phyloP scores from a whole-genome alignment of 2,797 vertebrate species.

The Pyrrhura leucotis region DNA sequence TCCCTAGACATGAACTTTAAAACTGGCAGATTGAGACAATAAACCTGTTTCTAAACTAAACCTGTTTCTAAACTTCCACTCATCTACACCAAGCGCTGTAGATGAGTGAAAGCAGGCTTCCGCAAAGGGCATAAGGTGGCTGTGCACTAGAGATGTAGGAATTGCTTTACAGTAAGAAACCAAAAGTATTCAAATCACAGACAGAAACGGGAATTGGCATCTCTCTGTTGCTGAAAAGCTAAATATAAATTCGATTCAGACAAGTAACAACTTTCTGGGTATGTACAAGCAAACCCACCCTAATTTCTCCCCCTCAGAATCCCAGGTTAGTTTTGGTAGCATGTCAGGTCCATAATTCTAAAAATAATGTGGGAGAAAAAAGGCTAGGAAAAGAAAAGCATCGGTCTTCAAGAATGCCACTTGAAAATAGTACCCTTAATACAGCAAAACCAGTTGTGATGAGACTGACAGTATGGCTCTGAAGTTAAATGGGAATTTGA shows the following conservation, averaged over 20 bases:
- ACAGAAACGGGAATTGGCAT: not conserved
- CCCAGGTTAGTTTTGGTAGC: not conserved
- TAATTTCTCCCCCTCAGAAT: not conserved
- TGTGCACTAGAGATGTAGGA: not conserved
- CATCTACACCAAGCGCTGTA: not conserved
- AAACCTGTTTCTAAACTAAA: not conserved
- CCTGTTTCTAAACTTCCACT: not conserved
- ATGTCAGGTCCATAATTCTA: not conserved
- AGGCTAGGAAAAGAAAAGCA: not conserved
- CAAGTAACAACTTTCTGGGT: not conserved
- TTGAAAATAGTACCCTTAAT: not conserved
- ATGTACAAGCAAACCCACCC: fast-evolving
- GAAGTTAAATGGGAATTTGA: not conserved
- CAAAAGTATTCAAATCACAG: not conserved
- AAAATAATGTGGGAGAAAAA: not conserved
- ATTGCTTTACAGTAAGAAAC: not conserved
- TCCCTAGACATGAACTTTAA: not conserved
- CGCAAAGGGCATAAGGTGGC: not conserved
- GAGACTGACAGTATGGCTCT: not conserved
- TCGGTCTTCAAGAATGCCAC: not conserved
- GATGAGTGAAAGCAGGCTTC: not conserved
- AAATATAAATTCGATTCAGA: not conserved
- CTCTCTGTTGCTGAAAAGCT: not conserved
- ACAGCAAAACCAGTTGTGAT: not conserved
- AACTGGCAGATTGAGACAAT: not conserved